Conservation (phyloP, 2,797 vertebrate genomes). For the Lacerta agilis region DNA sequence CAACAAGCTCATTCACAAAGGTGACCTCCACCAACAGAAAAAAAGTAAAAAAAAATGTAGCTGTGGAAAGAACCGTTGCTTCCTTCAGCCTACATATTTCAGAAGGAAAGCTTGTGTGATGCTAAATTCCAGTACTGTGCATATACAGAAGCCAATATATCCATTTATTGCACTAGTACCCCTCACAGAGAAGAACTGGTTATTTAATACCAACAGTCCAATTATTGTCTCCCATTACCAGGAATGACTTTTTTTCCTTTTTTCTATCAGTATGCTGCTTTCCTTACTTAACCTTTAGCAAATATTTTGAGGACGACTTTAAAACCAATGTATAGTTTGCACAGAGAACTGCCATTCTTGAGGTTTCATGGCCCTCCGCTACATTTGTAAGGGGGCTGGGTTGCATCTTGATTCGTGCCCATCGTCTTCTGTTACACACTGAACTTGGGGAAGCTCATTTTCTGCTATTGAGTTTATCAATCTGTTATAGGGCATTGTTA, state of each 20-base stretch:
- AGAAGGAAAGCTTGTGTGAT: not conserved
- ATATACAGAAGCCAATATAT: not conserved
- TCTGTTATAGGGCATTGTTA: not conserved
- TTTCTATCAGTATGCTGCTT: no score
- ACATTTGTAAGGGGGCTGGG: not conserved
- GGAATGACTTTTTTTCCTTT: not conserved
- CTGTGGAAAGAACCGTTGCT: not conserved
- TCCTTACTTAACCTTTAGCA: not conserved
- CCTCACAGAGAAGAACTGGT: not conserved
- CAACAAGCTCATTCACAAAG: conserved; percentile 32
- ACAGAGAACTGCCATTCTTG: not conserved
- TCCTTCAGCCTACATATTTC: conserved; percentile 22
- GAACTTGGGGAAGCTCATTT: not conserved
- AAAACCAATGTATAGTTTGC: not conserved
- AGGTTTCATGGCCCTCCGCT: not conserved
- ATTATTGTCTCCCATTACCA: not conserved
- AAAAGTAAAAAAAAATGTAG: not conserved
- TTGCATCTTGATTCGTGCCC: not conserved
- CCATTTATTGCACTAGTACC: not conserved
- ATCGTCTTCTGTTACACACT: not conserved
- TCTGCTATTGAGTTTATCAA: not conserved
- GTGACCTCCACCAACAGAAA: conserved; percentile 28
- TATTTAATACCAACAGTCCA: not conserved
- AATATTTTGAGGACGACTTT: not conserved
- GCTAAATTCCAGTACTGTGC: conserved; percentile 47